phyloP scores from a whole-genome alignment of 2,888 invertebrate species.

The Troides oblongomaculatus region DNA sequence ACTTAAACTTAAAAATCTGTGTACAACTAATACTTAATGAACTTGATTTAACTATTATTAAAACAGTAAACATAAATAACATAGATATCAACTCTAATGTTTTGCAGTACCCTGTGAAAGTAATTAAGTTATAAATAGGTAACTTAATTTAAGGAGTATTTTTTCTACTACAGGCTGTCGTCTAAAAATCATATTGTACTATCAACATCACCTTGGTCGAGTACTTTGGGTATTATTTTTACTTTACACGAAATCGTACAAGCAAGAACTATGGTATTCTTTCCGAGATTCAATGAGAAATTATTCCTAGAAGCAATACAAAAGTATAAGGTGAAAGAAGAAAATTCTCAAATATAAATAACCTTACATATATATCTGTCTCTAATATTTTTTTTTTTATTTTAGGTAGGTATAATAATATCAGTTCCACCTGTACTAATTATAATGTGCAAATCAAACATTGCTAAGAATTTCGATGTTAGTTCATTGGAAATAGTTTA shows the following conservation, averaged over 20 bases:
- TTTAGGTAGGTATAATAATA: slow-evolving; percentile 47
- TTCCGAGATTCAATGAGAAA: slow-evolving; percentile 51
- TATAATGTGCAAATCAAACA: slow-evolving; percentile 49
- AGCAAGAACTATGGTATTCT: slow-evolving; percentile 45
- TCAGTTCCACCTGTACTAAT: slow-evolving; percentile 55
- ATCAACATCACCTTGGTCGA: slow-evolving; percentile 58
- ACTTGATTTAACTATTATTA: no score
- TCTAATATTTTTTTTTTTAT: slow-evolving; percentile 1
- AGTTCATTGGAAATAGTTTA: slow-evolving; percentile 51
- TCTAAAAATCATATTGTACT: slow-evolving; percentile 37
- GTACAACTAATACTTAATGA: no score
- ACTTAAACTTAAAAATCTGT: no score
- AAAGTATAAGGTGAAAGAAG: slow-evolving; percentile 51
- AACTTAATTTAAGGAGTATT: background rate
- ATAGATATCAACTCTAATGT: no score
- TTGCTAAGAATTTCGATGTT: slow-evolving; percentile 49
- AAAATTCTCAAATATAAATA: background rate
- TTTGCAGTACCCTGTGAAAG: no score
- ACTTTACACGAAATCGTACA: slow-evolving; percentile 41
- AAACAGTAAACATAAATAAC: no score
- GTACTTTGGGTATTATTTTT: slow-evolving; percentile 50
- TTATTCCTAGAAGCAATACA: slow-evolving; percentile 52
- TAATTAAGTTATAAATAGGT: background rate
- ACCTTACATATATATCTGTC: background rate
- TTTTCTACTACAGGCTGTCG: slow-evolving; percentile 34